Conservation (phyloP, 2,888 invertebrate genomes). For the Cerastis leucographa region DNA sequence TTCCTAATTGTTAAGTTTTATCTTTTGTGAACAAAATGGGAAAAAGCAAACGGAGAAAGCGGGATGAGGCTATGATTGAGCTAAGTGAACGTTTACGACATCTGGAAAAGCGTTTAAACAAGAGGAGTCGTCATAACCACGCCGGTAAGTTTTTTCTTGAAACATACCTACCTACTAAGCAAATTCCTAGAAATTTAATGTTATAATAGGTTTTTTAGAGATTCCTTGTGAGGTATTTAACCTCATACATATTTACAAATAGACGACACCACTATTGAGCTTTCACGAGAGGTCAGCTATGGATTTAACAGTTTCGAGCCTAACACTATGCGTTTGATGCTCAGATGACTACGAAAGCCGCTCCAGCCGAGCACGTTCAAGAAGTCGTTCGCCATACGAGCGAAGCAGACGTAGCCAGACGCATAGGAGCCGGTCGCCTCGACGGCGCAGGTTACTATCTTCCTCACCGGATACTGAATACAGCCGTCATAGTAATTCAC, state of each 20-base stretch:
- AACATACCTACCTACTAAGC: no score
- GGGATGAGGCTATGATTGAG: not conserved
- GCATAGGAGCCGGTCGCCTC: not conserved
- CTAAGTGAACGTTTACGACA: no score
- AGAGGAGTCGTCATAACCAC: no score
- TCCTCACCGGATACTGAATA: not conserved
- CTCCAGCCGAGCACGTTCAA: not conserved
- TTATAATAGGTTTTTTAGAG: no score
- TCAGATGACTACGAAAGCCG: not conserved
- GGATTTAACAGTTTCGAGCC: constrained; percentile 2
- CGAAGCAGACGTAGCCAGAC: not conserved
- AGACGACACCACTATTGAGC: no score
- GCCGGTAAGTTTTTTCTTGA: no score
- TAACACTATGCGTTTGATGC: constrained; percentile 2
- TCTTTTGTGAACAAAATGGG: not conserved
- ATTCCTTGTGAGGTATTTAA: no score
- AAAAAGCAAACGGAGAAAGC: constrained; percentile 3
- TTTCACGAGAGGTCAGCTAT: constrained; percentile 12
- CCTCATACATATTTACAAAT: no score
- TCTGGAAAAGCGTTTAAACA: no score
- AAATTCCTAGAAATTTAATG: no score
- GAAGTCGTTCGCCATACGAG: not conserved
- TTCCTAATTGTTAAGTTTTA: not conserved
- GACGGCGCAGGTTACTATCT: not conserved
- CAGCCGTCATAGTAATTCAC: not conserved